Base-by-base conservation (phyloP, 2,888 invertebrate genomes). In the Lordiphosa andalusiaca region DNA sequence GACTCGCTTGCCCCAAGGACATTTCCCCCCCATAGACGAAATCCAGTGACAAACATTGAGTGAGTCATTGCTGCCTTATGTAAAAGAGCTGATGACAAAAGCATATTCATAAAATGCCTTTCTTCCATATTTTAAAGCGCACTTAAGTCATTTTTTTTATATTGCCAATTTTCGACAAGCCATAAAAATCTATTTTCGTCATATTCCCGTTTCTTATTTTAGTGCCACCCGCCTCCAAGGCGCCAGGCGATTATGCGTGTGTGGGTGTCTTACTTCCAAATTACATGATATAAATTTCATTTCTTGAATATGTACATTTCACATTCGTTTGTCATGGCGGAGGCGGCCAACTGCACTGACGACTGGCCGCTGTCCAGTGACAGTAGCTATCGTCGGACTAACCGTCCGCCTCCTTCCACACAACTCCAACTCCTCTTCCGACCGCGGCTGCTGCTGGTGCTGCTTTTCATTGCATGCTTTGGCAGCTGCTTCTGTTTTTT, bases 221-320 rank as follows among this genome's bases (percentile, higher is more conserved):
- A 12, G 25, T 41, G 23, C 23, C 41, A 41, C 41, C 25, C 25
- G 41, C 21, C 13, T 44, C n/a, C 16, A 33, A 33, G 10, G 54
- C 54, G 64, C 44, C 64, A 46, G 6, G 52, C 44, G 36, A 54
- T 67, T 50, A 65, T 52, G 57, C 68, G 33, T 25, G 53, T 9
- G 59, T 62, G 63, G 61, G 61, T 19, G 41, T 62, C 16, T 60
- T 52, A 36, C 52, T 58, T 42, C 33, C 16, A 75, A 81, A 77
- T 75, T 65, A 78, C 75, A 68, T 59, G 82, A 74, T 68, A 71
- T 81, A 75, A 77, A 75, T 75, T 82, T 77, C 60, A 68, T 68
- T 62, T 77, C 35, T 41, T 65, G 56, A 73, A 64, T 30, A 38
- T n/a, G 10, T 41, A 62, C 44, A 61, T 61, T 46, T 62, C 53